phyloP scores from a whole-genome alignment of 2,113 vertebrate genomes.

The Pluvialis apricaria region DNA sequence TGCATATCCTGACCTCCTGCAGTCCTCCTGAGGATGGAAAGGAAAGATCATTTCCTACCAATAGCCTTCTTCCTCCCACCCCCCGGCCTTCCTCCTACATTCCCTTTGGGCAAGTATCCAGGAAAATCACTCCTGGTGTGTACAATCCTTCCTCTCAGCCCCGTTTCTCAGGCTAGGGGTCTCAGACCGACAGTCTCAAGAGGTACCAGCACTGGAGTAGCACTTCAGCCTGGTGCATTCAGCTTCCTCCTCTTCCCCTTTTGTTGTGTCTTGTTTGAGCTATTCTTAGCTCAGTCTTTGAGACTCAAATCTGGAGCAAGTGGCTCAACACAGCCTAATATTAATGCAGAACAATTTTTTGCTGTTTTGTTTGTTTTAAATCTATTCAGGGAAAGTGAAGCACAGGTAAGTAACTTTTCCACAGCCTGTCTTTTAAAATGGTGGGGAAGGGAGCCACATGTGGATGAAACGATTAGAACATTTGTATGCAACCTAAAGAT shows the following conservation, averaged over 20 bases:
- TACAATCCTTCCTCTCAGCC: not conserved
- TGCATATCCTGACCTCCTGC: not conserved
- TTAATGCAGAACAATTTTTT: not conserved
- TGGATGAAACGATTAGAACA: not conserved
- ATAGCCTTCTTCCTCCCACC: not conserved
- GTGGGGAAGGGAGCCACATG: not conserved
- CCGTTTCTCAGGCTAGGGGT: not conserved
- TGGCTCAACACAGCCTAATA: not conserved
- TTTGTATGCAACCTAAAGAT: not conserved
- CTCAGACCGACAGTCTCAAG: not conserved
- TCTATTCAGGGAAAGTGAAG: not conserved
- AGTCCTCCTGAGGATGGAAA: not conserved
- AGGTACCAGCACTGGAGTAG: not conserved
- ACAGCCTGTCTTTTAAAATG: not conserved
- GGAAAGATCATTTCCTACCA: not conserved
- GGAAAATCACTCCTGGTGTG: not conserved
- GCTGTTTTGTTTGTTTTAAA: not conserved
- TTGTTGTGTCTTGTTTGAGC: not conserved
- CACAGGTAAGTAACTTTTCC: not conserved
- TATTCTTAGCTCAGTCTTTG: not conserved
- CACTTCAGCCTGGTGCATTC: not conserved
- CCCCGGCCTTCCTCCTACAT: rapidly evolving
- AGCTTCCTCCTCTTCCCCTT: not conserved
- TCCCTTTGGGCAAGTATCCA: not conserved
- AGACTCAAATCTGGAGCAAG: not conserved